Evolutionary conservation across 2,797 vertebrate species (phyloP).

Genomic region (Phoebastria nigripes): DNA sequence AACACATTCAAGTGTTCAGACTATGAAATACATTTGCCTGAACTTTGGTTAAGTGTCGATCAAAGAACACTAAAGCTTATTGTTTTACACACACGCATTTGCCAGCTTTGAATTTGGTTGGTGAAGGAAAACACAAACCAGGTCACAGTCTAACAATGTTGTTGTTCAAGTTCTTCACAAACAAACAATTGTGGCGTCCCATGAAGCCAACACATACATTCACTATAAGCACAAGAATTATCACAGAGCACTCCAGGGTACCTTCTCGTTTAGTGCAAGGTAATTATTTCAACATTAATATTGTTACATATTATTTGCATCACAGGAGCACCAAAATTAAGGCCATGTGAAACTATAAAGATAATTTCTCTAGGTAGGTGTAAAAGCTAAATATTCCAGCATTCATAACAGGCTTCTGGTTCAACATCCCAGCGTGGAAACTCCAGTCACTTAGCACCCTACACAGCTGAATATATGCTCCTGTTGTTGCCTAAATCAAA

Average conservation of each 20-base stretch:
- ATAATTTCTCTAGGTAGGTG: not conserved
- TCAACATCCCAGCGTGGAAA: not conserved
- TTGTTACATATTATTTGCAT: not conserved
- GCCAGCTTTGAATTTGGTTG: not conserved
- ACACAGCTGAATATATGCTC: not conserved
- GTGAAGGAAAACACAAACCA: not conserved
- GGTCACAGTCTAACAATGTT: not conserved
- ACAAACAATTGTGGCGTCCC: not conserved
- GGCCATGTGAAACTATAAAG: not conserved
- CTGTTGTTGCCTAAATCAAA: not conserved
- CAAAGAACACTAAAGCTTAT: not conserved
- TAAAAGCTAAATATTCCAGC: not conserved
- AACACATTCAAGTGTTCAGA: rapidly evolving
- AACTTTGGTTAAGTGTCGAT: not conserved
- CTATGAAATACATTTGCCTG: not conserved
- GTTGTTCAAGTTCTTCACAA: not conserved
- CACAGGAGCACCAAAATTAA: not conserved
- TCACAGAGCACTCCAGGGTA: not conserved
- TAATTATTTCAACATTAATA: not conserved
- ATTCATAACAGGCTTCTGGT: not conserved
- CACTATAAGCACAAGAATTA: not conserved
- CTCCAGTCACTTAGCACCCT: not conserved
- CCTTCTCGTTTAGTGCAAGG: not conserved
- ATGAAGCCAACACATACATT: not conserved
- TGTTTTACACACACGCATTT: not conserved